These are phyloP conservation scores for Diadophis punctatus DNA, from an alignment of 2,113 vertebrate genomes.

Conservation along the genomic window DNA sequence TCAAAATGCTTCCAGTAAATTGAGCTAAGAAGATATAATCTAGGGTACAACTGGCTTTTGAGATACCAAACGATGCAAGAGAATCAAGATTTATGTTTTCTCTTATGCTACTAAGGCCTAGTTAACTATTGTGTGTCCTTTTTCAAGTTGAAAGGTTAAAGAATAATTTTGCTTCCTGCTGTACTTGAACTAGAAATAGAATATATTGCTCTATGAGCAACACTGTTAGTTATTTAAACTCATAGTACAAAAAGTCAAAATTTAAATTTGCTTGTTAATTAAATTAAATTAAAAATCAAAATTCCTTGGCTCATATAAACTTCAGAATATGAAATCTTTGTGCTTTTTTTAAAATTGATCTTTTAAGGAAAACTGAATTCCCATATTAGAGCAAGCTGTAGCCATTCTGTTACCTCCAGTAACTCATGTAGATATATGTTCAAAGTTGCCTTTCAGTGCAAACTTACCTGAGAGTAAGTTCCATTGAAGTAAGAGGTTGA, in stretches of 20 bases:
- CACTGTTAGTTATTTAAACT: not conserved
- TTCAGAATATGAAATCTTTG: not conserved
- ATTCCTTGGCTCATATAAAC: not conserved
- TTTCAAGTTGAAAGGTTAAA: not conserved
- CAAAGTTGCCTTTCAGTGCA: not conserved
- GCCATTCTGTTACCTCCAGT: not conserved
- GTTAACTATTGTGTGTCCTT: not conserved
- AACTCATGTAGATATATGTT: not conserved
- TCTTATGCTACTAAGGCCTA: not conserved
- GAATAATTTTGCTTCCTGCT: constrained; percentile 3
- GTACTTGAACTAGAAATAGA: not conserved
- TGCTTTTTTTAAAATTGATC: not conserved
- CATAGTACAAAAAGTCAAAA: fast-evolving
- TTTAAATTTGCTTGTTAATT: not conserved
- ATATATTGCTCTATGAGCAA: not conserved
- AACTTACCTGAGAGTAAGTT: not conserved
- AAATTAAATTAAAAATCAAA: not conserved
- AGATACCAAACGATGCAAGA: not conserved
- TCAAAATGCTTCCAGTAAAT: not conserved
- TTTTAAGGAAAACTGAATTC: not conserved
- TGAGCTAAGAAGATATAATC: not conserved
- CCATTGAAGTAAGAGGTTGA: not conserved
- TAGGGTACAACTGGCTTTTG: not conserved
- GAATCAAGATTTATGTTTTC: not conserved
- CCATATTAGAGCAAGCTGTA: constrained; percentile 20